Evolutionary conservation across 1,140 invertebrate genomes (phyloP), one percentile per base, ranked within the genome.

Genomic region (Ostrea edulis): DNA sequence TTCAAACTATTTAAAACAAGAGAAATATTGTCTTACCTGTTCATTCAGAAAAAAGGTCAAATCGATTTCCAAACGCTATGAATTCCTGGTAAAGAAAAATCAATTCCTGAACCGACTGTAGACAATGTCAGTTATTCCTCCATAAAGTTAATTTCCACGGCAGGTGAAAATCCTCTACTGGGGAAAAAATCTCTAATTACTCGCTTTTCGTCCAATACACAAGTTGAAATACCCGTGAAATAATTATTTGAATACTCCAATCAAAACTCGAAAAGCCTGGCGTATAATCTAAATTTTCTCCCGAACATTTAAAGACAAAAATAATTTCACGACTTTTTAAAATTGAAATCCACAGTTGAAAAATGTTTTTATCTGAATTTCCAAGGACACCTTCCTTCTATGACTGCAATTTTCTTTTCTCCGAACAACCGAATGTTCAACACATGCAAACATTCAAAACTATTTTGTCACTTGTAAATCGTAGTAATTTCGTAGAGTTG

Each of bases 391-490:
- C 14, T 29, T 77, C 29, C 29, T 25, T 44, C 25, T 77, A 77
- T 77, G 68, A 35, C 11, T 77, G 25, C 68, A 77, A 77, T 29
- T 77, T 77, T 77, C 68, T 77, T 77, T 25, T 12, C 22, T 25
- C 25, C 29, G 25, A 77, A 77, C 68, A 77, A 77, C 68, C 25
- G 68, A 14, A 5, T 25, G 22, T 29, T 14, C 9, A 77, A 77
- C 68, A 77, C 35, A 77, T 77, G 68, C 68, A 77, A 35, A 22
- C 29, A 71, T 77, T 77, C 68, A 77, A 77, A 71, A 35, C 12
- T 25, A 12, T 77, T 29, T 77, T 29, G 68, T 77, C 68, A 77
- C 17, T 77, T 25, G 68, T 77, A 77, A 77, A 77, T 29, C 68
- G 68, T 77, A 77, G 68, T 77, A 77, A 77, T 77, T 71, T 77